phyloP scores from a whole-genome alignment of 2,113 vertebrate species.

The Garra rufa region DNA sequence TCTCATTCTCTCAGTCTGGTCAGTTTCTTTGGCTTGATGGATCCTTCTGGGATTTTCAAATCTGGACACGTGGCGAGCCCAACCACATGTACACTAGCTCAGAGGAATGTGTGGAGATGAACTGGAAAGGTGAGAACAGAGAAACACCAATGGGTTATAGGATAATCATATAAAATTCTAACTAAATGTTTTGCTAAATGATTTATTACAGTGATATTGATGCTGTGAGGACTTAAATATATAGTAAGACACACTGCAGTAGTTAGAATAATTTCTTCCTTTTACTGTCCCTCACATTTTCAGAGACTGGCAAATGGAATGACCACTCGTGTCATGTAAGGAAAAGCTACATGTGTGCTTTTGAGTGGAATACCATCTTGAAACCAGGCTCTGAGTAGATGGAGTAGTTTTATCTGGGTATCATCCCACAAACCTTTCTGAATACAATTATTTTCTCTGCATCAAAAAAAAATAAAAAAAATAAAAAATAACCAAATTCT shows the following conservation, averaged over 20 bases:
- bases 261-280: not conserved
- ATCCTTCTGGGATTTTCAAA: not conserved
- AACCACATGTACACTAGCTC: not conserved
- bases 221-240: not conserved
- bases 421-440: not conserved
- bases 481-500: not conserved
- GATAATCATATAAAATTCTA: not conserved
- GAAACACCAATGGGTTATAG: not conserved
- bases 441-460: not conserved
- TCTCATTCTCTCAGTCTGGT: not conserved
- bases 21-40: not conserved
- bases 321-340: not conserved
- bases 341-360: slow-evolving; percentile 1
- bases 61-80: not conserved
- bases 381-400: not conserved
- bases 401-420: not conserved
- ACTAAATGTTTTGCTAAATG: not conserved
- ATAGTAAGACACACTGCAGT: not conserved
- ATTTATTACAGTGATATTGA: not conserved
- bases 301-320: slow-evolving; percentile 1
- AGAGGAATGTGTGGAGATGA: slow-evolving; percentile 20
- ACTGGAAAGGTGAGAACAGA: slow-evolving; percentile 17
- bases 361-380: not conserved
- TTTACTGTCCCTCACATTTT: slow-evolving; percentile 9
- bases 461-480: not conserved